Percentiles rank a stretch among this genome's conserved stretches.
These are phyloP conservation scores for Steinernema carpocapsae DNA, from an alignment of 2,888 invertebrate genomes.

Conservation along the genomic window DNA sequence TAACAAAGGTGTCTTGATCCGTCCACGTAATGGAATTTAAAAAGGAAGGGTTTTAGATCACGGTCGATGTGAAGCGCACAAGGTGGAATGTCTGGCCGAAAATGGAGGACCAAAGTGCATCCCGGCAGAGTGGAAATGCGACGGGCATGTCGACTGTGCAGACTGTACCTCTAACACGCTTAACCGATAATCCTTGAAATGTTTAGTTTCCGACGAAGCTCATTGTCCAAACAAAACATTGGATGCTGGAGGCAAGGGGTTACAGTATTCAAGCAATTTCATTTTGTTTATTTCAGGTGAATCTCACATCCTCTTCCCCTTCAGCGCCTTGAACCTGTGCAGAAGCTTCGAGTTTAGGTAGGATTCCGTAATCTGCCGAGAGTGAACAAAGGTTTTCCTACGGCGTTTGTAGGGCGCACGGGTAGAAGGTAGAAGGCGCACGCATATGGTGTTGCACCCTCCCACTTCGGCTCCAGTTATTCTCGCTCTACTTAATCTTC, in stretches of 20 bases:
- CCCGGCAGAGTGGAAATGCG: slow-evolving; percentile 23
- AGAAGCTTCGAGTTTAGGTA: slow-evolving; percentile 15
- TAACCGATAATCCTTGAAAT: too few relatives aligned
- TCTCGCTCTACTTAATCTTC: not conserved
- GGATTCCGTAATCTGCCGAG: not conserved
- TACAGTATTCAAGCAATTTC: too few relatives aligned
- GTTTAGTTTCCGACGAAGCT: not conserved
- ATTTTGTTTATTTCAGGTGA: too few relatives aligned
- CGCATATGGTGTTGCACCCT: not conserved
- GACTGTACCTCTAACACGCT: not conserved
- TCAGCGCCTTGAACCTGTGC: not conserved
- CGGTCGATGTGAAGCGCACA: slow-evolving; percentile 23
- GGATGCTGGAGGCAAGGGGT: not conserved
- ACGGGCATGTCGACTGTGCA: slow-evolving; percentile 3
- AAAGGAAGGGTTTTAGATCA: not conserved
- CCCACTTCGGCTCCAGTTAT: not conserved
- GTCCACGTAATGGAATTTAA: not conserved
- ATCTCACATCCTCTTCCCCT: slow-evolving; percentile 8
- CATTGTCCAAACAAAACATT: not conserved
- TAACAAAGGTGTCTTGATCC: not conserved
- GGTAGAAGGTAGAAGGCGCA: too few relatives aligned
- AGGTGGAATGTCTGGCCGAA: slow-evolving; percentile 11
- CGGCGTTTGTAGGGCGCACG: too few relatives aligned
- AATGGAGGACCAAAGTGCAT: slow-evolving; percentile 16
- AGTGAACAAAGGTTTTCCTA: too few relatives aligned